A percentile compares a stretch with the other conserved stretches of the same genome.
These are phyloP conservation scores for Panorpa germanica DNA, from an alignment of 2,888 invertebrate species.

Conservation along the genomic window DNA sequence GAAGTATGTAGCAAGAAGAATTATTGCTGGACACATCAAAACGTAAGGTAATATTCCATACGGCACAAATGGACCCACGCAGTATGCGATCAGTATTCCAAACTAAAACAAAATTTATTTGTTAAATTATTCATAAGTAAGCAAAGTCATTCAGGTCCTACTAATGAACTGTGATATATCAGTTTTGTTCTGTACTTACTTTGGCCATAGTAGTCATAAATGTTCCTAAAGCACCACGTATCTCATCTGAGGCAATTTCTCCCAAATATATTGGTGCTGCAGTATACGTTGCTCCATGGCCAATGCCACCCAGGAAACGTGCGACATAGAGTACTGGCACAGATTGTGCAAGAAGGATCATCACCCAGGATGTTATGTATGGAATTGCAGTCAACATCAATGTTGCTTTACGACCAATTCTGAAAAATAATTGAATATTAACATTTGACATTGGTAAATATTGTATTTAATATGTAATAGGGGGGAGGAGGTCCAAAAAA, in stretches of 20 bases:
- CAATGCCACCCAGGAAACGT: conserved; percentile 38
- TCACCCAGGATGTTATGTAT: conserved; percentile 40
- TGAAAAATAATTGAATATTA: too few relatives aligned
- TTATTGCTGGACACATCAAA: conserved; percentile 31
- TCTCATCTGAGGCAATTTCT: conserved; percentile 37
- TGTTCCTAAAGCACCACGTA: conserved; percentile 37
- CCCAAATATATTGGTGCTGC: conserved; percentile 41
- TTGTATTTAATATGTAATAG: too few relatives aligned
- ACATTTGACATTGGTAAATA: too few relatives aligned
- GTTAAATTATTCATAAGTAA: too few relatives aligned
- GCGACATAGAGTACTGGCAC: conserved; percentile 36
- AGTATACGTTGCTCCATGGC: conserved; percentile 38
- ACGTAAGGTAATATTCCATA: conserved; percentile 34
- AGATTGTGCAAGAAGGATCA: conserved; percentile 36
- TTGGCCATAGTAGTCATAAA: conserved; percentile 35
- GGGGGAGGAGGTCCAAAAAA: too few relatives aligned
- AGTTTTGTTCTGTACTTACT: too few relatives aligned
- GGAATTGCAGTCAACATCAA: conserved; percentile 37
- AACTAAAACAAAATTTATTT: too few relatives aligned
- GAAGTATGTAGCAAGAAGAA: conserved; percentile 33
- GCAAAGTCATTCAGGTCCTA: too few relatives aligned
- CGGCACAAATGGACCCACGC: conserved; percentile 35
- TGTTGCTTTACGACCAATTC: conserved; percentile 41
- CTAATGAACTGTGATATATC: too few relatives aligned
- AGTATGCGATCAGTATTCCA: conserved; percentile 37